phyloP scores from a whole-genome alignment of 2,888 invertebrate genomes.

The Gasteruption jaculator region DNA sequence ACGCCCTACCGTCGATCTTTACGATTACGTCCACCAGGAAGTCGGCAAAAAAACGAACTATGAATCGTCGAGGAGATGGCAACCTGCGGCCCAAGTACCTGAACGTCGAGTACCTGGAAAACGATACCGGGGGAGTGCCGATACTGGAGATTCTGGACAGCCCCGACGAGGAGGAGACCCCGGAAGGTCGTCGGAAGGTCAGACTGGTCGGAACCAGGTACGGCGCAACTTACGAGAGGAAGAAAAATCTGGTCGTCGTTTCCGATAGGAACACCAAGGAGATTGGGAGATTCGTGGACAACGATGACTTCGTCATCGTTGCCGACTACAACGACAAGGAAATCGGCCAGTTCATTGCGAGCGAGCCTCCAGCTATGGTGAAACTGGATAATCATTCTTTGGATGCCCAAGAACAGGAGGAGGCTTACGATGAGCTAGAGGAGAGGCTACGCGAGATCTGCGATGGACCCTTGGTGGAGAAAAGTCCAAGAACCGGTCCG shows the following conservation, averaged over 20 bases:
- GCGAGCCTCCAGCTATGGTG: no score
- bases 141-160: no score
- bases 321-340: slow-evolving; percentile 21
- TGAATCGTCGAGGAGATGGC: slow-evolving; percentile 18
- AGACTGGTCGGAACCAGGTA: no score
- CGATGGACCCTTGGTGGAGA: slow-evolving; percentile 22
- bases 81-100: slow-evolving; percentile 25
- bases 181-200: slow-evolving; percentile 10
- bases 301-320: slow-evolving; percentile 20
- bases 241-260: slow-evolving; percentile 26
- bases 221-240: no score
- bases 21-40: slow-evolving; percentile 41
- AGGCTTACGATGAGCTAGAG: slow-evolving; percentile 40
- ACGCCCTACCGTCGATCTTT: slow-evolving; percentile 44
- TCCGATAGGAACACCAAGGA: slow-evolving; percentile 27
- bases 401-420: no score
- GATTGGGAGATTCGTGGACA: slow-evolving; percentile 24
- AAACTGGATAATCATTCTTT: no score
- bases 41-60: slow-evolving; percentile 37
- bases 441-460: slow-evolving; percentile 35
- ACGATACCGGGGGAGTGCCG: slow-evolving; percentile 25
- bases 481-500: not conserved
- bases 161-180: slow-evolving; percentile 21
- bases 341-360: slow-evolving; percentile 18
- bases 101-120: slow-evolving; percentile 31